Base-by-base conservation (phyloP, 2,797 vertebrate genomes). In the Molossus alvarezi region DNA sequence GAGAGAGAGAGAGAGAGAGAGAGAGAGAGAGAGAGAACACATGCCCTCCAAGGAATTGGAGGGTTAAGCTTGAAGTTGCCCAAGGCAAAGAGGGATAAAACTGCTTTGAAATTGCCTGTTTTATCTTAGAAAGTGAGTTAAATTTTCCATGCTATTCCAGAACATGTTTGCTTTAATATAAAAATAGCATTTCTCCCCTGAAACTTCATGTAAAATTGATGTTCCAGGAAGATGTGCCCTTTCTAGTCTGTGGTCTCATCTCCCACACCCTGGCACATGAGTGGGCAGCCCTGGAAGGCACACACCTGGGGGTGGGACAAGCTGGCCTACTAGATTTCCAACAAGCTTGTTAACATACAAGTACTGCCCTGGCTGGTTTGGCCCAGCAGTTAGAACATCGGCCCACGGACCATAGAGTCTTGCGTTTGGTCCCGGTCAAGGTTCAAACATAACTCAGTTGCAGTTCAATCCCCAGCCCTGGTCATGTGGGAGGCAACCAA, bases 151-250 rank as follows among this genome's bases (percentile, higher is more conserved):
- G 92, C 71, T 87, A 79, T 90, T 93, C 80, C 69, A 83, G 71
- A 90, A 82, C 94, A 89, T 90, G 75, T 93, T 97, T 95, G 91
- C 93, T 96, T 97, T 93, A 93, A 96, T 89, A 93, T 93, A 96
- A 97, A 96, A 97, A 96, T 95, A 95, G 96, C 80, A 88, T 80
- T 73, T 86, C 75, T 79, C 41, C 48, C 55, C 65, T n/a, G 81
- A 83, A 96, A 71, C 87, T 73, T 95, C 88, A 92, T 80, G 55
- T 91, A 91, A 95, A 95, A 83, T 83, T 88, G 89, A 96, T 83
- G 29, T 45, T 79, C 73, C 25, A 86, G 64, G 91, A 95, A 85
- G 89, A 92, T n/a, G 55, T 93, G 87, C 67, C 71, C 92, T 93
- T 94, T 89, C 37, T 27, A 37, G 79, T 57, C 69, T 80, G 58